These are phyloP conservation scores for Hydraecia micacea DNA, from an alignment of 2,888 invertebrate species.

Conservation along the genomic window DNA sequence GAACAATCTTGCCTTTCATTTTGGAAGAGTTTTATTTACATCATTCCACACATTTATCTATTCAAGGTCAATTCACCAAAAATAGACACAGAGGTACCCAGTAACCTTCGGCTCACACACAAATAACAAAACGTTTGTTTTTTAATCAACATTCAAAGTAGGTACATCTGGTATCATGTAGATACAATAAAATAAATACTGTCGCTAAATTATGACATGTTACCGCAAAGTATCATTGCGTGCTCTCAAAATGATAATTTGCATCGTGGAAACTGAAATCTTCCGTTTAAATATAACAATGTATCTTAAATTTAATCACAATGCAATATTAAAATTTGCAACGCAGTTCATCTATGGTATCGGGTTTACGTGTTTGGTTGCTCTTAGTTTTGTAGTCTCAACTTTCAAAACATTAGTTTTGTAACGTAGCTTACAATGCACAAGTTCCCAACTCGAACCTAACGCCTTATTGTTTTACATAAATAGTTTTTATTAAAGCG, in stretches of 20 bases:
- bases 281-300: slow-evolving; percentile 15
- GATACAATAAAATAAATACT: slow-evolving; percentile 14
- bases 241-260: slow-evolving; percentile 34
- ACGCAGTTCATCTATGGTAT: background rate
- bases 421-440: slow-evolving; percentile 1
- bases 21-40: slow-evolving; percentile 15
- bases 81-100: slow-evolving; percentile 54
- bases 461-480: slow-evolving; percentile 43
- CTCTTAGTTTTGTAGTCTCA: slow-evolving; percentile 22
- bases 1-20: slow-evolving; percentile 15
- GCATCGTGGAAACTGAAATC: slow-evolving; percentile 16
- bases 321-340: slow-evolving; percentile 1
- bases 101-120: slow-evolving; percentile 34
- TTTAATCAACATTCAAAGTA: slow-evolving; percentile 41
- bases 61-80: slow-evolving; percentile 47
- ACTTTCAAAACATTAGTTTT: slow-evolving; percentile 35
- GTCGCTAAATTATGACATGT: slow-evolving; percentile 31
- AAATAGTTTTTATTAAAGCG: slow-evolving; percentile 42
- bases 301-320: slow-evolving; percentile 1
- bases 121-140: slow-evolving; percentile 46
- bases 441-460: slow-evolving; percentile 19
- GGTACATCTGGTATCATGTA: slow-evolving; percentile 49
- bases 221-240: slow-evolving; percentile 17
- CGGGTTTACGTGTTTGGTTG: slow-evolving; percentile 19
- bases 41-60: slow-evolving; percentile 29